These are phyloP conservation scores for Eclectus roratus DNA, from an alignment of 2,113 vertebrate genomes.

Conservation along the genomic window DNA sequence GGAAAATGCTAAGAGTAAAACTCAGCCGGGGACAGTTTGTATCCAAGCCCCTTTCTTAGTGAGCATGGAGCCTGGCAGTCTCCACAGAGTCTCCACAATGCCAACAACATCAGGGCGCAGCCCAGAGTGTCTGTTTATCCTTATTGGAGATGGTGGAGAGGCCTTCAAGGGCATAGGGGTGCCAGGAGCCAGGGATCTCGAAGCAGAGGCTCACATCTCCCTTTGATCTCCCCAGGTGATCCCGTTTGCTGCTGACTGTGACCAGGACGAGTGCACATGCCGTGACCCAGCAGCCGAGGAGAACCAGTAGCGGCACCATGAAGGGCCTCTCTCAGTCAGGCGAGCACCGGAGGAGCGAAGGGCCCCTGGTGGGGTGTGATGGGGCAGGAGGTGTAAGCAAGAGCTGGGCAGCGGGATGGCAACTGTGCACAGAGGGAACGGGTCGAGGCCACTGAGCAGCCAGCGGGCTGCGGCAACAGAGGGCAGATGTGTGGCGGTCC, in stretches of 20 bases:
- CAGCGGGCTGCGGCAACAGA: not conserved
- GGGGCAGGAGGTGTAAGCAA: not conserved
- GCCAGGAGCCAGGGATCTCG: not conserved
- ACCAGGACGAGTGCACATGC: slow-evolving; percentile 93
- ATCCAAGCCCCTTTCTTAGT: not conserved
- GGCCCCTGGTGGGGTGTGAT: not conserved
- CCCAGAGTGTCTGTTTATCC: not conserved
- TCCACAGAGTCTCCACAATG: not conserved
- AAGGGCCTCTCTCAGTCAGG: not conserved
- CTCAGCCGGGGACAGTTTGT: fast-evolving
- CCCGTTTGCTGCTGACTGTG: slow-evolving; percentile 91
- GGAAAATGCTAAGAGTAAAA: not conserved
- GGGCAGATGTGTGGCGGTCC: not conserved
- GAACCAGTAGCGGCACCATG: slow-evolving; percentile 74
- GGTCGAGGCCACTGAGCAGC: not conserved
- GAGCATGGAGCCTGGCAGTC: fast-evolving
- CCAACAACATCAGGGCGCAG: not conserved
- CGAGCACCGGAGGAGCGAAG: not conserved
- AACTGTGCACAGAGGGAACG: fast-evolving
- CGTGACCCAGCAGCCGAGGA: slow-evolving; percentile 92
- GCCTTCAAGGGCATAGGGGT: fast-evolving
- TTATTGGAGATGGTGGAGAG: fast-evolving
- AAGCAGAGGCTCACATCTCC: not conserved
- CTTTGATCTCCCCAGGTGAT: slow-evolving; percentile 80
- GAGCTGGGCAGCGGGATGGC: not conserved